Percentiles rank a stretch among this genome's conserved stretches.
phyloP scores from a whole-genome alignment of 2,888 invertebrate species.

The Bruchidius siliquastri region DNA sequence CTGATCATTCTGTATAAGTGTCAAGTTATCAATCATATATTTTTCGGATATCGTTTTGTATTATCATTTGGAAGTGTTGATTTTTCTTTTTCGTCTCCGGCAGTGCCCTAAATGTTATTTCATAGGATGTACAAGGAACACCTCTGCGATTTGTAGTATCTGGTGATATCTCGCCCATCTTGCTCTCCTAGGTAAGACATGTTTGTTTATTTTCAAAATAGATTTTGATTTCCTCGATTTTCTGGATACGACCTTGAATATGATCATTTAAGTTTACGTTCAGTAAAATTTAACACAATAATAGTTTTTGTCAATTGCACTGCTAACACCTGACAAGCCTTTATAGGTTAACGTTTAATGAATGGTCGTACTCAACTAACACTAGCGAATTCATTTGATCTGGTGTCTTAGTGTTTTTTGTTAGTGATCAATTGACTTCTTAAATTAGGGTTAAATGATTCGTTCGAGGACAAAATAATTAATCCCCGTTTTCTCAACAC shows the following conservation, averaged over 20 bases:
- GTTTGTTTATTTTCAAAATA: background rate
- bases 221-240: background rate
- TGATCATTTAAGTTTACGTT: background rate
- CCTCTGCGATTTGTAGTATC: background rate
- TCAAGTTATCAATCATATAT: background rate
- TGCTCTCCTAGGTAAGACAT: background rate
- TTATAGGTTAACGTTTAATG: background rate
- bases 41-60: background rate
- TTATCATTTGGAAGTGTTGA: background rate
- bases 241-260: background rate
- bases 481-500: background rate
- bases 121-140: background rate
- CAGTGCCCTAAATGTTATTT: background rate
- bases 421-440: constrained; percentile 17
- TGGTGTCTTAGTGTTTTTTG: background rate
- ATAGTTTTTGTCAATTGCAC: background rate
- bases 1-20: background rate
- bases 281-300: background rate
- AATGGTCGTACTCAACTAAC: background rate
- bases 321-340: background rate
- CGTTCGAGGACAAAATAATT: constrained; percentile 21
- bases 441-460: constrained; percentile 24
- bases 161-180: background rate
- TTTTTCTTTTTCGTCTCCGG: background rate
- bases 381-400: background rate